phyloP scores from a whole-genome alignment of 2,888 invertebrate species.

The Meteorus cinctellus region DNA sequence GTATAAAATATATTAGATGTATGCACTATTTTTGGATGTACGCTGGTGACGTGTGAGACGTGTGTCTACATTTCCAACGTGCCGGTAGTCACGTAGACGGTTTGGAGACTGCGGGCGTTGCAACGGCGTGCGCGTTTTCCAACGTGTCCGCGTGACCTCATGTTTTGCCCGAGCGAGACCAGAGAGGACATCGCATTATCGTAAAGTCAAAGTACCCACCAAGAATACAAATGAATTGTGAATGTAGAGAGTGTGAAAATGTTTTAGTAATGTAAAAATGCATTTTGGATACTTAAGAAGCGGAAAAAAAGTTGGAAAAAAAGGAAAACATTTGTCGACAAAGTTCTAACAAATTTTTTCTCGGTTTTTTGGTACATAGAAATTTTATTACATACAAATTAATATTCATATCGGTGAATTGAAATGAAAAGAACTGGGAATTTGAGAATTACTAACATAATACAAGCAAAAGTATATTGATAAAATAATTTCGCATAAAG shows the following conservation, averaged over 20 bases:
- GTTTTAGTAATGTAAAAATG: background rate
- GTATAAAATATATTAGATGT: constrained; percentile 6
- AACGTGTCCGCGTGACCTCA: constrained; percentile 33
- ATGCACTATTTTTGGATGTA: background rate
- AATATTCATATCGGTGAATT: too few species aligned
- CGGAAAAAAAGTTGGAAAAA: too few species aligned
- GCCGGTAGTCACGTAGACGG: constrained; percentile 41
- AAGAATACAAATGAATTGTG: constrained; percentile 43
- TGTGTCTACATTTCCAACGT: constrained; percentile 24
- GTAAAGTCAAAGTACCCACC: constrained; percentile 42
- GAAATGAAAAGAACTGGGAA: too few species aligned
- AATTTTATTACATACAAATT: too few species aligned
- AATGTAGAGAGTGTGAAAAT: constrained; percentile 29
- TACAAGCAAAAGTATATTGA: too few species aligned
- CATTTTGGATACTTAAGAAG: too few species aligned
- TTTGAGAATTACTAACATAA: too few species aligned
- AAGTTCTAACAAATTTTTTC: too few species aligned
- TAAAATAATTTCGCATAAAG: too few species aligned
- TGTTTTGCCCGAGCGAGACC: constrained; percentile 29
- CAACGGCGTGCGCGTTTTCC: background rate
- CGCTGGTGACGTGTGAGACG: constrained; percentile 4
- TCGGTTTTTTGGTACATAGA: too few species aligned
- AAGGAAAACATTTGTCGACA: too few species aligned
- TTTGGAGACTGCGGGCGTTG: constrained; percentile 21
- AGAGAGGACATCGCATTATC: constrained; percentile 45